A percentile compares a stretch with the other conserved stretches of the same genome.
Evolutionary conservation across 1,140 invertebrate species (phyloP).

Genomic region (Neotoxoptera formosana): DNA sequence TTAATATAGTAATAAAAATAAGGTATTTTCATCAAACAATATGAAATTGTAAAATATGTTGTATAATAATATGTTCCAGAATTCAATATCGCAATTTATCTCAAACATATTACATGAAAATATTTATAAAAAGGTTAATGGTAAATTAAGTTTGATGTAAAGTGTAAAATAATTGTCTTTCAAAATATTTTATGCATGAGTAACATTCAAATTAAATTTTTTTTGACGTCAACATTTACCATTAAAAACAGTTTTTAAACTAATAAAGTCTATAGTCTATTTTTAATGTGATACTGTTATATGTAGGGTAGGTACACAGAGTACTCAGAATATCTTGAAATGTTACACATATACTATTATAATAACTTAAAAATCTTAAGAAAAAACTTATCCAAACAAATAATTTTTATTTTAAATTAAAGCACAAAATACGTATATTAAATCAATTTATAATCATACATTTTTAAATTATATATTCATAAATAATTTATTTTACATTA

Average conservation of each 20-base stretch:
- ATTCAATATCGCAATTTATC: not conserved
- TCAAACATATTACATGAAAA: not conserved
- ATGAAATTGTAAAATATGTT: not conserved
- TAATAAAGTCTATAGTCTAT: not conserved
- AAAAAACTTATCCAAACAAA: not conserved
- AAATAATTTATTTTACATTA: not conserved
- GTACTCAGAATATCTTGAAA: not conserved
- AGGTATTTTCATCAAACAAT: not conserved
- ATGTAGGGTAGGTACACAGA: not conserved
- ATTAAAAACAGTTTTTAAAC: not conserved
- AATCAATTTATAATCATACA: not conserved
- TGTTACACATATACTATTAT: not conserved
- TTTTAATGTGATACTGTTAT: not conserved
- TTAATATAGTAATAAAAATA: not conserved
- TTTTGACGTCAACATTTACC: not conserved
- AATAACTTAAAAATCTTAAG: not conserved
- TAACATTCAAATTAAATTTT: not conserved
- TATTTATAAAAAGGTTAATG: not conserved
- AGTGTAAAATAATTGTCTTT: not conserved
- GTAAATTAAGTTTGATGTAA: not conserved
- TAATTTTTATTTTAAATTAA: too few relatives aligned
- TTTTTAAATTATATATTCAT: not conserved
- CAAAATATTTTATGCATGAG: conserved; percentile 18
- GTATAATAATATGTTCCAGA: not conserved
- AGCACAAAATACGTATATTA: too few relatives aligned